Evolutionary conservation across 2,888 invertebrate species (phyloP), one percentile per base, ranked within the genome.

Genomic region (Spialia ferax): DNA sequence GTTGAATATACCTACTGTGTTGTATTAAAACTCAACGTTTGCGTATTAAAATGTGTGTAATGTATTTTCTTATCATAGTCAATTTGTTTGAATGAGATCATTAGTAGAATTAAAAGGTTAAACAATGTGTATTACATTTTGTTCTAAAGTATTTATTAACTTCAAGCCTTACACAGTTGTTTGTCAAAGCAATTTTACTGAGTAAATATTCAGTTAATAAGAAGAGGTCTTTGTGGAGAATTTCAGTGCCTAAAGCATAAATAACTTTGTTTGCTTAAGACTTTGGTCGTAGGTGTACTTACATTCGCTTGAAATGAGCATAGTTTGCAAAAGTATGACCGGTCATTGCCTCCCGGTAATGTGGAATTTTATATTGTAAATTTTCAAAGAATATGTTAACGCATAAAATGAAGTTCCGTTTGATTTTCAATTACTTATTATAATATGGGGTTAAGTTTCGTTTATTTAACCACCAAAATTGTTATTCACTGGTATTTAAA

Each of bases 321-420:
- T 6, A 26, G 54, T 15, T 38, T 55, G 63, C 62, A 54, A 52
- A 63, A 45, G 52, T 55, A 55, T 55, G 63, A 55, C 55, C 63
- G 63, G 55, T 55, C 63, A 63, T 10, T 63, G 63, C 42, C 63
- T 45, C 22, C 10, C 22, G 22, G 38, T 54, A 35, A 52, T 22
- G 4, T n/a, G 5, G 10, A 22, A 8, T 15, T 55, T 29, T 7
- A 29, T 18, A 15, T n/a, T 11, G n/a, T n/a, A n/a, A n/a, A n/a
- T n/a, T n/a, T n/a, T n/a, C n/a, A 26, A 26, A 26, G 2, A 2
- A 26, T 26, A 26, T 26, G 2, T 26, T 26, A 26, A 4, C 5
- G 26, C n/a, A 26, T 26, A 26, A 26, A 26, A 6, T 26, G 6
- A 26, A 5, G 3, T 26, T 26, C 8, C 7, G 3, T 8, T 32